These are phyloP conservation scores for Epinephelus malabaricus DNA, from an alignment of 2,797 vertebrate genomes.

Conservation along the genomic window DNA sequence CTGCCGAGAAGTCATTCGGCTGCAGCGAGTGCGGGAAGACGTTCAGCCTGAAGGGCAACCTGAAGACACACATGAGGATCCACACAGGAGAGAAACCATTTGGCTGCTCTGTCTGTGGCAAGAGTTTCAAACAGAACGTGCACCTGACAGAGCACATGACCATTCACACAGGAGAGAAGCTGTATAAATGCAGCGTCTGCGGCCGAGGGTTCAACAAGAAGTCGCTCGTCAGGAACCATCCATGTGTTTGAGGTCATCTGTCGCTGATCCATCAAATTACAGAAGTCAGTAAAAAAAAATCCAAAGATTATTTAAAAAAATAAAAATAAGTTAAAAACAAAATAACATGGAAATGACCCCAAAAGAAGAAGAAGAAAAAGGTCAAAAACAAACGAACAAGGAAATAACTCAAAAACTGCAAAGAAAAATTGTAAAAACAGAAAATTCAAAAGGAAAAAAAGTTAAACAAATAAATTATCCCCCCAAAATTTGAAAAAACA, in stretches of 20 bases:
- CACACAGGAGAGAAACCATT: constrained; percentile 10
- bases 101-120: constrained; percentile 18
- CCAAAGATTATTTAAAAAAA: too few relatives aligned
- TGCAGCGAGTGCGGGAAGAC: constrained; percentile 3
- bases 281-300: too few relatives aligned
- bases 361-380: too few relatives aligned
- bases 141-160: constrained; percentile 30
- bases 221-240: constrained; percentile 5
- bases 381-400: too few relatives aligned
- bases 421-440: too few relatives aligned
- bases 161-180: constrained; percentile 39
- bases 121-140: constrained; percentile 18
- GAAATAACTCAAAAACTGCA: too few relatives aligned
- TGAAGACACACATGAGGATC: constrained; percentile 45
- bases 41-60: constrained; percentile 15
- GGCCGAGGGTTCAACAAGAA: constrained; percentile 34
- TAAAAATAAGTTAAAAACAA: too few relatives aligned
- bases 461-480: too few relatives aligned
- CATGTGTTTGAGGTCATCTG: background rate
- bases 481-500: too few relatives aligned
- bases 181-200: constrained; percentile 17
- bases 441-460: too few relatives aligned
- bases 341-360: too few relatives aligned
- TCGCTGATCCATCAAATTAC: too few relatives aligned
- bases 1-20: background rate